Conservation (phyloP, 2,797 vertebrate species). For the Petrocephalus sullivani region DNA sequence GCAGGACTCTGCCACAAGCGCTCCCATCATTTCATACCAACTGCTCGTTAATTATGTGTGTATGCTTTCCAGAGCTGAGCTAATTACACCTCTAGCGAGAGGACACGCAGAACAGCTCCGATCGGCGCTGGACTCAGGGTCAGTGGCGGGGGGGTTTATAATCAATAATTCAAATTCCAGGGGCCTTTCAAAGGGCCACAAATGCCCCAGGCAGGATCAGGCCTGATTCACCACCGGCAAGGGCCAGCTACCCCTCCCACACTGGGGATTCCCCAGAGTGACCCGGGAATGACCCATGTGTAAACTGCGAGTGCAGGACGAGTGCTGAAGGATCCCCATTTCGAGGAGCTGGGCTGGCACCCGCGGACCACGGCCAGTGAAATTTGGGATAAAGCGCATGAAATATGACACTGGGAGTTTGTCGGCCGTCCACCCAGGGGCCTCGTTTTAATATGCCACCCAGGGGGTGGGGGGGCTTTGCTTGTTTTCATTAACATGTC, state of each 20-base stretch:
- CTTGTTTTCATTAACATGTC: conserved; percentile 10
- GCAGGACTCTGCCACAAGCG: neutral
- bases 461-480: neutral
- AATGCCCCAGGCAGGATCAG: neutral
- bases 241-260: neutral
- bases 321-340: neutral
- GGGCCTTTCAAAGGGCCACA: neutral
- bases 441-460: conserved; percentile 4
- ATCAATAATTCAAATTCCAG: neutral
- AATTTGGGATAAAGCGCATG: conserved; percentile 37
- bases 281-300: neutral
- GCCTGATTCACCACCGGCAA: neutral
- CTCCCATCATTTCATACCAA: neutral
- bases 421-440: conserved; percentile 18
- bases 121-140: neutral
- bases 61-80: neutral
- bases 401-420: conserved; percentile 35
- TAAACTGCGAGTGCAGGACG: neutral
- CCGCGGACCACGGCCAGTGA: neutral
- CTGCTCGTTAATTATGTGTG: neutral
- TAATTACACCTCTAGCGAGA: neutral
- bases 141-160: neutral
- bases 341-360: neutral
- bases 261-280: neutral
- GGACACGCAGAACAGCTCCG: neutral